phyloP scores from a whole-genome alignment of 2,888 invertebrate species.

The Cepaea hortensis region DNA sequence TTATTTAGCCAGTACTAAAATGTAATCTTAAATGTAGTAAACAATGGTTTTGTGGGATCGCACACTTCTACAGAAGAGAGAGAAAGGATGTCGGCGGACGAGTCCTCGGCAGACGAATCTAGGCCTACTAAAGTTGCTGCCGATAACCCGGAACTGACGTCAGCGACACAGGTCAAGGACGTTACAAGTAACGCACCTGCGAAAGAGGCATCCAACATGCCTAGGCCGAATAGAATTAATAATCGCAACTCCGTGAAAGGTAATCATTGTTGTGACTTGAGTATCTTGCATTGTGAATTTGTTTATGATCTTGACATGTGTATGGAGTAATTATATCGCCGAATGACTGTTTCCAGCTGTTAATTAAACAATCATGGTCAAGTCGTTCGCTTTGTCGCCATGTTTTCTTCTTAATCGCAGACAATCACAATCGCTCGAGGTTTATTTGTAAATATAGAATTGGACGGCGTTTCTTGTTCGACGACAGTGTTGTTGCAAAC shows the following conservation, averaged over 20 bases:
- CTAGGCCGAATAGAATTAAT: slow-evolving; percentile 50
- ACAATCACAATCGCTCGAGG: not conserved
- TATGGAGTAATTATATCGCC: not conserved
- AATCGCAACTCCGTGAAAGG: slow-evolving; percentile 48
- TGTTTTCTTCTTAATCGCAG: not conserved
- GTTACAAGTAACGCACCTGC: slow-evolving; percentile 52
- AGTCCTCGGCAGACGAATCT: slow-evolving; percentile 53
- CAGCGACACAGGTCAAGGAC: slow-evolving; percentile 51
- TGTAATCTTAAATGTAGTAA: too few relatives aligned
- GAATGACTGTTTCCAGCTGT: too few relatives aligned
- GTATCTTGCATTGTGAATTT: not conserved
- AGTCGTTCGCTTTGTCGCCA: slow-evolving; percentile 22
- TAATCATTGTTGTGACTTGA: slow-evolving; percentile 20
- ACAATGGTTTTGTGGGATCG: not conserved
- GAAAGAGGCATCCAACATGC: slow-evolving; percentile 51
- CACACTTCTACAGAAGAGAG: slow-evolving; percentile 50
- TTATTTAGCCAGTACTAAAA: too few relatives aligned
- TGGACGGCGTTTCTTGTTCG: too few relatives aligned
- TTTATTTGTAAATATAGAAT: too few relatives aligned
- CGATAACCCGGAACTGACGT: slow-evolving; percentile 50
- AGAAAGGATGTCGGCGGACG: slow-evolving; percentile 52
- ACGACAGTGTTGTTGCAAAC: too few relatives aligned
- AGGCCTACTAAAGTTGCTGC: slow-evolving; percentile 24
- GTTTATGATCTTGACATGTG: not conserved
- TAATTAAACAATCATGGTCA: too few relatives aligned